Base-by-base conservation (phyloP, 2,797 vertebrate species). In the Pelobates cultripes region DNA sequence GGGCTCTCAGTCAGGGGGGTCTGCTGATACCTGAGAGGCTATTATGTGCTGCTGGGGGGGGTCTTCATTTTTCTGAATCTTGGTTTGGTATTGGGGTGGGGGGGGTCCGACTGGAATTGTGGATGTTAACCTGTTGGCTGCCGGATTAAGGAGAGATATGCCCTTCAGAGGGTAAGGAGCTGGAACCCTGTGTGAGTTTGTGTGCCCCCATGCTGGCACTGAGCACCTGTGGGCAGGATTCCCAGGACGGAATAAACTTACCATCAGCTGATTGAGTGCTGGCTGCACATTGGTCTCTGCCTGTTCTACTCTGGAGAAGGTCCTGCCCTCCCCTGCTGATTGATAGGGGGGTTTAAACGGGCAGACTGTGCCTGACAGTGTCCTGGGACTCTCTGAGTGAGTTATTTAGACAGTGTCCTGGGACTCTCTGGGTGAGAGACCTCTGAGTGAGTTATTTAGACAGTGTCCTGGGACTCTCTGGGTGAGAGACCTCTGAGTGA, bases 341-440 rank as follows among this genome's bases (percentile, higher is more conserved):
- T 82, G 80, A 82, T 77, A 45, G 75, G 73, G 75, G 73, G 47
- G 40, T 72, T 77, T 77, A 82, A 43, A 81, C 64, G 74, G 51
- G 57, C 73, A 43, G 43, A 51, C 73, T 61, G 73, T 81, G 73
- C 80, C 40, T 63, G 67, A 40, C 80, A 71, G 69, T 82, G 60
- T 42, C 47, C 72, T 15, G 55, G 70, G 47, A 73, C 47, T 51
- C 10, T 5, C 43, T 51, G 47, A 51, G 28, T 28, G 28, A 51
- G 5, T 6, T 51, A 51, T 51, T 51, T 51, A 2, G 47, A 51
- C 47, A 51, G 10, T 51, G 47, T 28, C 28, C 28, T 28, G 28
- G 28, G 28, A 28, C 28, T 28, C 28, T 28, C 28, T 28, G 28
- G 1, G 28, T 28, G 28, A 28, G 28, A 28, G 28, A 28, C 28